Percentiles rank a stretch among this genome's conserved stretches.
Evolutionary conservation across 37 sponge, comb jelly and placozoan genomes (phyloP).

Genomic region (Petrosia ficiformis): DNA sequence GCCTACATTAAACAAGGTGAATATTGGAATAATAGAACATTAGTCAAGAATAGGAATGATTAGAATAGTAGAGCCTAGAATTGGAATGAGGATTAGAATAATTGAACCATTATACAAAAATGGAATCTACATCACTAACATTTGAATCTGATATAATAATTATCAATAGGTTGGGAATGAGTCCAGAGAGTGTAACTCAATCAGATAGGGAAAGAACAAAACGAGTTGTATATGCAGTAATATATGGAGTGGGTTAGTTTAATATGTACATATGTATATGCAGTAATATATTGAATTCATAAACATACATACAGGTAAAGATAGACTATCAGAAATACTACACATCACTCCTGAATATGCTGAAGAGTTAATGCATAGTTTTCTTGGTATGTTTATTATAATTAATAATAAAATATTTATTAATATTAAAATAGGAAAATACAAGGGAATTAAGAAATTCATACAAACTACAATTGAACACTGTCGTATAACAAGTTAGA

Average conservation of each 20-base stretch:
- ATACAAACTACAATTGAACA: background rate
- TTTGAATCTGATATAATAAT: too few species aligned
- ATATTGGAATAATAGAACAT: too few species aligned
- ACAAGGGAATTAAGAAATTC: background rate
- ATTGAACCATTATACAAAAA: too few species aligned
- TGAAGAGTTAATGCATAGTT: constrained; percentile 61
- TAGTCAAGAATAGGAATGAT: too few species aligned
- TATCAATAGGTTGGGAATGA: constrained; percentile 41
- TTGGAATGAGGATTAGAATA: too few species aligned
- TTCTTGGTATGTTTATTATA: constrained; percentile 41
- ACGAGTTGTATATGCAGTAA: constrained; percentile 77
- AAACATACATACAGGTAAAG: constrained; percentile 29
- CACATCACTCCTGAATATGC: constrained; percentile 28
- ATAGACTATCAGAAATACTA: constrained; percentile 68
- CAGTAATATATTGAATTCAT: too few species aligned
- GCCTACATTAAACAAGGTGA: too few species aligned
- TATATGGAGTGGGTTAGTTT: constrained; percentile 94
- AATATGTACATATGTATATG: too few species aligned
- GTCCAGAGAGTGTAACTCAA: constrained; percentile 20
- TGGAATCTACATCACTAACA: too few species aligned
- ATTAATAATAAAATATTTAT: background rate
- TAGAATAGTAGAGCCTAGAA: too few species aligned
- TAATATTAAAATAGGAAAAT: background rate
- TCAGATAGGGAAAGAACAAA: constrained; percentile 77
- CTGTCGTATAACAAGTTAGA: background rate